Evolutionary conservation across 2,113 vertebrate species (phyloP).

Genomic region (Clinocottus analis): DNA sequence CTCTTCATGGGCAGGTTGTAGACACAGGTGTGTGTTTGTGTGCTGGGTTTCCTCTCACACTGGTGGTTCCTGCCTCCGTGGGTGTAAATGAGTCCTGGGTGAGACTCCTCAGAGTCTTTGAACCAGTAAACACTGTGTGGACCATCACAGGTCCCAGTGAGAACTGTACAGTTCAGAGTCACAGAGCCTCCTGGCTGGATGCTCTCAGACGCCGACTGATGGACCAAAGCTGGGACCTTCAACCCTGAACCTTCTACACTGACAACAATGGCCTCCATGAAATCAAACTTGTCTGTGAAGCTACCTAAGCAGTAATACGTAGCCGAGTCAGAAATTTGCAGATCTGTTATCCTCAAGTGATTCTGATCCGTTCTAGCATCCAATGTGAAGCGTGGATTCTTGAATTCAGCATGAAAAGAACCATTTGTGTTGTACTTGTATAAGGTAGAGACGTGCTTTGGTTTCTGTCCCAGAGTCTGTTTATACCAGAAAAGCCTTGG

Average conservation of each 20-base stretch:
- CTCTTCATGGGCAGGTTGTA: slow-evolving; percentile 42
- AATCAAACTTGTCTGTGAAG: not conserved
- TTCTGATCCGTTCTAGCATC: not conserved
- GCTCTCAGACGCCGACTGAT: slow-evolving; percentile 36
- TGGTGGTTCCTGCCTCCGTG: too few relatives aligned
- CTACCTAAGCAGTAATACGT: slow-evolving; percentile 44
- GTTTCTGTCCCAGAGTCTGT: slow-evolving; percentile 51
- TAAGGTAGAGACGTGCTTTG: slow-evolving; percentile 11
- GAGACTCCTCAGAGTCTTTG: too few relatives aligned
- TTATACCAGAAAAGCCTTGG: slow-evolving; percentile 50
- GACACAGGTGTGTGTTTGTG: too few relatives aligned
- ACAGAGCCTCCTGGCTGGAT: slow-evolving; percentile 55
- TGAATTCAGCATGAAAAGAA: slow-evolving; percentile 38
- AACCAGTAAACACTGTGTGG: too few relatives aligned
- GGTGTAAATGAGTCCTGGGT: too few relatives aligned
- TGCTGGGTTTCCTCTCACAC: too few relatives aligned
- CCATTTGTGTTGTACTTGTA: fast-evolving
- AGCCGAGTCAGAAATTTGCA: slow-evolving; percentile 40
- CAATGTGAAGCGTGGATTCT: slow-evolving; percentile 40
- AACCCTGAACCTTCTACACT: slow-evolving; percentile 10
- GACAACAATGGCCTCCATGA: slow-evolving; percentile 43
- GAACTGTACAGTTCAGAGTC: slow-evolving; percentile 63
- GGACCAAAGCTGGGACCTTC: not conserved
- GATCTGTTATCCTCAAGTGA: slow-evolving; percentile 39
- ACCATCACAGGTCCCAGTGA: slow-evolving; percentile 11